These are phyloP conservation scores for Thumatha senex DNA, from an alignment of 2,888 invertebrate species.

Conservation along the genomic window DNA sequence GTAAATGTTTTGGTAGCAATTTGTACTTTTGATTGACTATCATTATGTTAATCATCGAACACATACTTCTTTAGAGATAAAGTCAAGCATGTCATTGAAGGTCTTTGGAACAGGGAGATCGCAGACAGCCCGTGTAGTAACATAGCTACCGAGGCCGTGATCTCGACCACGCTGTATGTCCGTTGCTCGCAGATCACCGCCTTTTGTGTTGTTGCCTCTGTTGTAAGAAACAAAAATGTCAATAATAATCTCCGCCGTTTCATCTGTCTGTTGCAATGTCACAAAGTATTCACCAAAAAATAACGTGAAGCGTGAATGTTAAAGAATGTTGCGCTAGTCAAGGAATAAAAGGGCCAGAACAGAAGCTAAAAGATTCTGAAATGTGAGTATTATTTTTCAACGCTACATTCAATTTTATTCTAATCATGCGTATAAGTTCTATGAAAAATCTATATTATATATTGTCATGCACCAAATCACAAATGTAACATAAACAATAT, in stretches of 20 bases:
- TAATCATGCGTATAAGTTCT: too few species aligned
- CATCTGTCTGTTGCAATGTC: neutral
- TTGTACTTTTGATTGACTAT: too few species aligned
- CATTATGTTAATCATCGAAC: too few species aligned
- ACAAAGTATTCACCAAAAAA: too few species aligned
- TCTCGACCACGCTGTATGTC: slow-evolving; percentile 95
- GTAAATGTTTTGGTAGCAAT: too few species aligned
- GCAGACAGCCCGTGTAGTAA: slow-evolving; percentile 89
- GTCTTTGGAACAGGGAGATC: slow-evolving; percentile 86
- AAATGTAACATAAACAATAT: too few species aligned
- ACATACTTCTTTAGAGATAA: slow-evolving; percentile 84
- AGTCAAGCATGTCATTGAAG: slow-evolving; percentile 88
- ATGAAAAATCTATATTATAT: too few species aligned
- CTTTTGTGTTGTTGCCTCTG: slow-evolving; percentile 88
- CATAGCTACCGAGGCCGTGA: slow-evolving; percentile 92
- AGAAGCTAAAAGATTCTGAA: neutral
- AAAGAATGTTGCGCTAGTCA: too few species aligned
- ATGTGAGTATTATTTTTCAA: too few species aligned
- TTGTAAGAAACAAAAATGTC: neutral
- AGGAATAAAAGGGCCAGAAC: neutral
- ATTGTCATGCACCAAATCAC: too few species aligned
- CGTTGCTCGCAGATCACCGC: slow-evolving; percentile 90
- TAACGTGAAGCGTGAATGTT: too few species aligned
- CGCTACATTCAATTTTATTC: too few species aligned
- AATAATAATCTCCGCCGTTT: neutral